Percentiles rank a stretch among this genome's conserved stretches.
These are phyloP conservation scores for Arge pagana DNA, from an alignment of 2,888 invertebrate genomes.

Conservation along the genomic window DNA sequence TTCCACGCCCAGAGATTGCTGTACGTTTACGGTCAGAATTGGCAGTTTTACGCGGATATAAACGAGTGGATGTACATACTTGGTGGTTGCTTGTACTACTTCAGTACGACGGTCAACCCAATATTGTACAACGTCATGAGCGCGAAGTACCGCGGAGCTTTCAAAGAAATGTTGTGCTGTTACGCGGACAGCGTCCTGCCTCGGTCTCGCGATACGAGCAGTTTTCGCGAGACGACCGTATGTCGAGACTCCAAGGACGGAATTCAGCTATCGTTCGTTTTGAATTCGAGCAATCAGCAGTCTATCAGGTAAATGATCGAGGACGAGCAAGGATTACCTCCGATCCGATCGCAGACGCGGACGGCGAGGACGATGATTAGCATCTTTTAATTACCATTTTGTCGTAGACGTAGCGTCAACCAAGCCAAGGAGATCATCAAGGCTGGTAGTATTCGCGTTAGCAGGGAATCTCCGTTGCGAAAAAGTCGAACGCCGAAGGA, in stretches of 20 bases:
- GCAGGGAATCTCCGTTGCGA: neutral
- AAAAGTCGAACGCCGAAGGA: neutral
- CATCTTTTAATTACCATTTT: slow-evolving; percentile 6
- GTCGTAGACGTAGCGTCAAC: slow-evolving; percentile 37
- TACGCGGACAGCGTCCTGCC: slow-evolving; percentile 55
- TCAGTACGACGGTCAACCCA: slow-evolving; percentile 82
- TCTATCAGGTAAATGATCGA: too few relatives aligned
- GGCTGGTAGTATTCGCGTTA: neutral
- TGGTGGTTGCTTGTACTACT: slow-evolving; percentile 82
- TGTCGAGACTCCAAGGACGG: slow-evolving; percentile 22
- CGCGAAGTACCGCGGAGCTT: slow-evolving; percentile 75
- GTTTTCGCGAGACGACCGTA: slow-evolving; percentile 9
- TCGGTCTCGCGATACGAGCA: slow-evolving; percentile 40
- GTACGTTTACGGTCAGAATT: slow-evolving; percentile 72
- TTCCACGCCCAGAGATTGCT: slow-evolving; percentile 91
- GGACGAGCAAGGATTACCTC: too few relatives aligned
- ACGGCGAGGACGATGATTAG: too few relatives aligned
- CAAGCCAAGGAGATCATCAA: slow-evolving; percentile 41
- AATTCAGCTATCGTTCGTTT: neutral
- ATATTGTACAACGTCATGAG: slow-evolving; percentile 86
- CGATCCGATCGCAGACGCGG: too few relatives aligned
- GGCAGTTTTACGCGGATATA: slow-evolving; percentile 67
- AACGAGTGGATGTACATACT: slow-evolving; percentile 81
- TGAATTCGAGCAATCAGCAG: too few relatives aligned
- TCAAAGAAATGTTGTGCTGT: slow-evolving; percentile 75